These are phyloP conservation scores for Muntiacus muntjak DNA, from an alignment of 2,113 vertebrate species.

Conservation along the genomic window DNA sequence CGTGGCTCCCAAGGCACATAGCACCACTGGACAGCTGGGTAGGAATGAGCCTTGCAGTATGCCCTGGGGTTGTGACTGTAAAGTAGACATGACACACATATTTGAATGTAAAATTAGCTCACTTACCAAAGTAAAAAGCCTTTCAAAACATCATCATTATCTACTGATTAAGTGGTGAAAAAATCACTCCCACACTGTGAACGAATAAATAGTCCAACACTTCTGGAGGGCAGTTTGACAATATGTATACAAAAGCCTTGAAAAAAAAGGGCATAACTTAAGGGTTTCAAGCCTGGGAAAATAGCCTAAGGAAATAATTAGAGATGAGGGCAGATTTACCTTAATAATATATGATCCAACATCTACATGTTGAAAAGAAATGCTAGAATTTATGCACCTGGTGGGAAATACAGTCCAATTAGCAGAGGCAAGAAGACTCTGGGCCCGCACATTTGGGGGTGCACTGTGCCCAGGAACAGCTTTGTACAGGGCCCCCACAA, in stretches of 20 bases:
- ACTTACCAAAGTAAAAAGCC: background rate
- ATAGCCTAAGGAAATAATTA: background rate
- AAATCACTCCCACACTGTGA: background rate
- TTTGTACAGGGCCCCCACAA: too few species aligned
- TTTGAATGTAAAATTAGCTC: conserved; percentile 1
- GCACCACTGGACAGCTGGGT: accelerated
- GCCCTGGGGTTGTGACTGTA: background rate
- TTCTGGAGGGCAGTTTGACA: background rate
- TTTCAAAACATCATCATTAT: background rate
- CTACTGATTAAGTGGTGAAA: background rate
- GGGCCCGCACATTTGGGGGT: accelerated
- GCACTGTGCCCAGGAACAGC: background rate
- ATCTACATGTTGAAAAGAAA: background rate
- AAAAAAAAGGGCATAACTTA: background rate
- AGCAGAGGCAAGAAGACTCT: background rate
- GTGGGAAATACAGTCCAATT: background rate
- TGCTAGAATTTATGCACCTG: background rate
- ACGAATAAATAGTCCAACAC: background rate
- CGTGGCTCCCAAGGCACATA: accelerated
- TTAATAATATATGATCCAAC: background rate
- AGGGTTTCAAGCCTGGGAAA: background rate
- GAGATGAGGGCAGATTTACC: background rate
- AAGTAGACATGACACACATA: background rate
- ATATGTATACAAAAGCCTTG: background rate
- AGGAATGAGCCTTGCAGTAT: accelerated